Percentiles rank a stretch among this genome's conserved stretches.
Evolutionary conservation across 2,888 invertebrate species (phyloP).

Genomic region (Agonum fuliginosum): DNA sequence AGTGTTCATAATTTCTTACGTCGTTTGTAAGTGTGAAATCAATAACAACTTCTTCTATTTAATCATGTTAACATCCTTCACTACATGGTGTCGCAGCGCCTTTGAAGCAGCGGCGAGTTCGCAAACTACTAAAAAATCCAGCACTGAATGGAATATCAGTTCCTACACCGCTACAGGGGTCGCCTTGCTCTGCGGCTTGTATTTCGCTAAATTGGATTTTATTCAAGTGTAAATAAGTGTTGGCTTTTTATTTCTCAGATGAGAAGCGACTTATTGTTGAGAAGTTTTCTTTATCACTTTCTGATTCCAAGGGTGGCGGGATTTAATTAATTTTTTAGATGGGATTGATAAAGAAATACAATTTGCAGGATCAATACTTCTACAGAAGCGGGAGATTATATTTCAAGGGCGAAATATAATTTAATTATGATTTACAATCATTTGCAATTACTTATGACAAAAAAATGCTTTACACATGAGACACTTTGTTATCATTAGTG

Average conservation of each 20-base stretch:
- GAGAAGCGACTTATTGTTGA: conserved; percentile 12
- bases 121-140: not conserved
- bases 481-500: no score
- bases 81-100: not conserved
- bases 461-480: no score
- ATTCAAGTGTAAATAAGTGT: conserved; percentile 52
- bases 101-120: not conserved
- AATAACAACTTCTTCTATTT: conserved; percentile 10
- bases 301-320: not conserved
- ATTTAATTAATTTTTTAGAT: conserved; percentile 20
- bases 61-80: not conserved
- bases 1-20: not conserved
- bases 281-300: conserved; percentile 7
- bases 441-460: no score
- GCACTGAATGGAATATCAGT: conserved; percentile 45
- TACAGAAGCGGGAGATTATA: no score
- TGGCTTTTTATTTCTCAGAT: conserved; percentile 22
- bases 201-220: conserved; percentile 56
- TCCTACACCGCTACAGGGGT: conserved; percentile 22
- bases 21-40: conserved; percentile 5
- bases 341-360: no score
- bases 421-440: not conserved
- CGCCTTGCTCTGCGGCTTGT: conserved; percentile 34
- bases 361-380: no score
- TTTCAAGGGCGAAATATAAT: no score